These are phyloP conservation scores for Caracal caracal DNA, from an alignment of 2,113 vertebrate species.

Conservation along the genomic window DNA sequence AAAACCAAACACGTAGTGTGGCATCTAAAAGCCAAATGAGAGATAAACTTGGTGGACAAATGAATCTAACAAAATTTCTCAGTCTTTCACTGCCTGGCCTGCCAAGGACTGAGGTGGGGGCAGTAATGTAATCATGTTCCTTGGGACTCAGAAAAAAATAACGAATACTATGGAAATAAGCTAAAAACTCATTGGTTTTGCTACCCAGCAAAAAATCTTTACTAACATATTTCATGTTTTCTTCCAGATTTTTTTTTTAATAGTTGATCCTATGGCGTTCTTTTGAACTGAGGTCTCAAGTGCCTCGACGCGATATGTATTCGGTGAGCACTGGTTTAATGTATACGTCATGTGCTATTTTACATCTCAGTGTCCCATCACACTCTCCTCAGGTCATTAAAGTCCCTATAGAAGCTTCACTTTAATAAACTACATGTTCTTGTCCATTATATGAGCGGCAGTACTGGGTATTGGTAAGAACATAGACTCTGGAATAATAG, in stretches of 20 bases:
- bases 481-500: not conserved
- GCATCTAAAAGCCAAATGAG: slow-evolving; percentile 72
- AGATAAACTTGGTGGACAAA: slow-evolving; percentile 76
- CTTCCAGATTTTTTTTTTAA: not conserved
- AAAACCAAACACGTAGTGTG: slow-evolving; percentile 69
- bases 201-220: not conserved
- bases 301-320: not conserved
- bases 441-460: not conserved
- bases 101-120: not conserved
- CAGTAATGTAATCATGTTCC: accelerated
- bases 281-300: not conserved
- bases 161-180: not conserved
- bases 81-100: slow-evolving; percentile 23
- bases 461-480: not conserved
- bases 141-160: not conserved
- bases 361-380: not conserved
- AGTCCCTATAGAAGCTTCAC: not conserved
- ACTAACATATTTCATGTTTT: not conserved
- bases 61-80: slow-evolving; percentile 75
- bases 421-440: not conserved
- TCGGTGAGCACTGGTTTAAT: not conserved
- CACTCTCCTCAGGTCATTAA: not conserved
- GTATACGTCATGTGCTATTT: not conserved
- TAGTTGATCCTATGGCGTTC: not conserved
- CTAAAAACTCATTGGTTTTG: not conserved